Conservation (phyloP, 2,797 vertebrate genomes). For the Pseudochaenichthys georgianus region DNA sequence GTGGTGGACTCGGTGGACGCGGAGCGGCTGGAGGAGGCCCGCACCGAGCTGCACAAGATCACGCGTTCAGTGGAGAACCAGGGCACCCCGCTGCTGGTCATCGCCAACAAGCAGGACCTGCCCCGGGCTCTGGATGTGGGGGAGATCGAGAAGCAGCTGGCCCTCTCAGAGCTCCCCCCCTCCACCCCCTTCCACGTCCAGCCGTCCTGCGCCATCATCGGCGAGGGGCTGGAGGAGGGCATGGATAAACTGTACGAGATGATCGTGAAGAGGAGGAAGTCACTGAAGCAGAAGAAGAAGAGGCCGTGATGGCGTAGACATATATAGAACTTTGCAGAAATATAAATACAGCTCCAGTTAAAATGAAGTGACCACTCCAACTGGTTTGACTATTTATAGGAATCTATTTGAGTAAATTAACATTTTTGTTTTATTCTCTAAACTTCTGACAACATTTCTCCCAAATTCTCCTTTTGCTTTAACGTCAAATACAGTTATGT, state of each 20-base stretch:
- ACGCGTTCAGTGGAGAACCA: slow-evolving; percentile 97
- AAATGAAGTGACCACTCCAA: no score
- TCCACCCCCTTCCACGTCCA: slow-evolving; percentile 96
- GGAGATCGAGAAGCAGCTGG: slow-evolving; percentile 96
- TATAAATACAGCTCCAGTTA: no score
- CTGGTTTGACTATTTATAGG: no score
- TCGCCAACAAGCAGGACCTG: slow-evolving; percentile 99
- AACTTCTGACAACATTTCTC: no score
- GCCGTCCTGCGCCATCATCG: slow-evolving; percentile 98
- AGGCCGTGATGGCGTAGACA: slow-evolving; percentile 54
- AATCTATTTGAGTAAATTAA: no score
- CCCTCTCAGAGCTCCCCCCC: slow-evolving; percentile 92
- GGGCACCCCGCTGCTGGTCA: slow-evolving; percentile 95
- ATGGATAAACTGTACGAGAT: slow-evolving; percentile 99
- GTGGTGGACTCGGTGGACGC: slow-evolving; percentile 99
- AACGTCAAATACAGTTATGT: no score
- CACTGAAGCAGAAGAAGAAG: slow-evolving; percentile 96
- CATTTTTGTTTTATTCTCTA: no score
- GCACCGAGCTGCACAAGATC: slow-evolving; percentile 96
- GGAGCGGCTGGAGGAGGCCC: slow-evolving; percentile 95
- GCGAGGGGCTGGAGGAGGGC: slow-evolving; percentile 96
- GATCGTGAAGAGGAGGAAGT: slow-evolving; percentile 96
- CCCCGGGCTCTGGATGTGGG: slow-evolving; percentile 93
- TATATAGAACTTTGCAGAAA: slow-evolving; percentile 9
- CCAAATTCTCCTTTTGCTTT: no score